A percentile compares a stretch with the other conserved stretches of the same genome.
Conservation (phyloP, 2,113 vertebrate species). For the Echinops telfairi region DNA sequence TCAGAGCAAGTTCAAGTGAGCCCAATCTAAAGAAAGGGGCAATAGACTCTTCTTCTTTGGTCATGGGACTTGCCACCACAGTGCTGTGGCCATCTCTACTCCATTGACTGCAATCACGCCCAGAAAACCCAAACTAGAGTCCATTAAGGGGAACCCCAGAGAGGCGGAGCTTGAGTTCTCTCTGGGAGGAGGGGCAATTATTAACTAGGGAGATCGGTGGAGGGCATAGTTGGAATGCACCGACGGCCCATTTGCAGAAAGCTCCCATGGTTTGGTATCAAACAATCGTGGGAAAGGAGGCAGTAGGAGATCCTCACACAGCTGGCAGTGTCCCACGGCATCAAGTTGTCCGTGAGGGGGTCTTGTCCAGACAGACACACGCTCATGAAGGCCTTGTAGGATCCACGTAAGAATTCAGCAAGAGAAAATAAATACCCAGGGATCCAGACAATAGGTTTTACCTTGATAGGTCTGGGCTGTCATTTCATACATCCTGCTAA, state of each 20-base stretch:
- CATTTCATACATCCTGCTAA: neutral
- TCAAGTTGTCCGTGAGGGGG: no score
- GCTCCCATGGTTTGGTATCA: neutral
- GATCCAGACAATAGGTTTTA: neutral
- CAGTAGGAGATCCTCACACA: fast-evolving
- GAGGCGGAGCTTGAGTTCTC: neutral
- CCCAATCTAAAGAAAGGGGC: neutral
- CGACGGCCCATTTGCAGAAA: neutral
- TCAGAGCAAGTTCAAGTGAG: neutral
- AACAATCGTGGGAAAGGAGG: neutral
- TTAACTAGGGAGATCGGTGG: neutral
- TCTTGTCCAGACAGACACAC: neutral
- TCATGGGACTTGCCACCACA: neutral
- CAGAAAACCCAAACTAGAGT: neutral
- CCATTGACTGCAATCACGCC: no score
- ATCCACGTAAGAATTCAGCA: neutral
- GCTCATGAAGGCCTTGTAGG: neutral
- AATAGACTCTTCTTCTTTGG: neutral
- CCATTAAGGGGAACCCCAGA: neutral
- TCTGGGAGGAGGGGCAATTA: neutral
- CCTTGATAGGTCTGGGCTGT: neutral
- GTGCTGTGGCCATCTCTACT: neutral
- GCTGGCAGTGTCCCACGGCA: neutral
- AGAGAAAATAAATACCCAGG: neutral
- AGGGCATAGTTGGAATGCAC: neutral